Percentiles rank a stretch among this genome's conserved stretches.
Evolutionary conservation across 2,797 vertebrate species (phyloP).

Genomic region (Chromis chromis): DNA sequence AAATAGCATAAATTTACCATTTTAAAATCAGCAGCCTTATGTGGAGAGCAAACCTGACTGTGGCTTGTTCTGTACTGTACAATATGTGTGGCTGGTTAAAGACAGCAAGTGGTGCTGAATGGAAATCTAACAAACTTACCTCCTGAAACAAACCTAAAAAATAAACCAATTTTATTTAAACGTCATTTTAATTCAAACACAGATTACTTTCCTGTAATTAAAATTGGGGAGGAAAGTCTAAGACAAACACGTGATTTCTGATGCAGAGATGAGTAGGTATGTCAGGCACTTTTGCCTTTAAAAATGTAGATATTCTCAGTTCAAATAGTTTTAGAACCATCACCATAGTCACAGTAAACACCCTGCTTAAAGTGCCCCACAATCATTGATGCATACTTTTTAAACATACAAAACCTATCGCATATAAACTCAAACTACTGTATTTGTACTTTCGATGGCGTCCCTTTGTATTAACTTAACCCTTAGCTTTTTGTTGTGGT

Average conservation of each 20-base stretch:
- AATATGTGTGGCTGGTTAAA: not conserved
- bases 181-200: not conserved
- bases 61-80: not conserved
- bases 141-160: not conserved
- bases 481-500: not conserved
- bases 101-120: not conserved
- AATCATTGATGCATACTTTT: too few species aligned
- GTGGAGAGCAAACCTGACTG: not conserved
- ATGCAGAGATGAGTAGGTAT: not conserved
- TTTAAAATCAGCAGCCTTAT: not conserved
- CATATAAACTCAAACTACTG: too few species aligned
- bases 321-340: not conserved
- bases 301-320: not conserved
- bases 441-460: not conserved
- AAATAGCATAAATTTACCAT: not conserved
- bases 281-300: not conserved
- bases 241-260: not conserved
- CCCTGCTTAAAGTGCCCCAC: not conserved
- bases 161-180: not conserved
- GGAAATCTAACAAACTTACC: not conserved
- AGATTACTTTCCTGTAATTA: not conserved
- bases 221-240: too few species aligned
- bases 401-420: too few species aligned
- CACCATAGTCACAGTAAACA: constrained; percentile 7
- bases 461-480: not conserved